These are phyloP conservation scores for Fissipunctia ypsillon DNA, from an alignment of 2,888 invertebrate species.

Conservation along the genomic window DNA sequence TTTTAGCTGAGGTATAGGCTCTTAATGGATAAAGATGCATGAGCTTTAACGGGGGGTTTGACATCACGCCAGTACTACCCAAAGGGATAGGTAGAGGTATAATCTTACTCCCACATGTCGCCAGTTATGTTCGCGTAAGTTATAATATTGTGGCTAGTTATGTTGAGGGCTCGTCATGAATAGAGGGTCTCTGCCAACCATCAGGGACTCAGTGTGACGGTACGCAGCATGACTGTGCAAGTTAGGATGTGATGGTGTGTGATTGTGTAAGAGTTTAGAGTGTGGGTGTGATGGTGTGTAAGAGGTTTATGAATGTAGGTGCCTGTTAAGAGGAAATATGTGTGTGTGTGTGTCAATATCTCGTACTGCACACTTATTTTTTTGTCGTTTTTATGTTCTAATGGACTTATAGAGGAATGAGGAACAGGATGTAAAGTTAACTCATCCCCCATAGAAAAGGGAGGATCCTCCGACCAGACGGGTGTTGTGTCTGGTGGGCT, in stretches of 20 bases:
- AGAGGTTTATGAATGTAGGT: neutral
- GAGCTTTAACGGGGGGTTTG: too few relatives aligned
- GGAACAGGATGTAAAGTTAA: too few relatives aligned
- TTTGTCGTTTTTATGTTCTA: neutral
- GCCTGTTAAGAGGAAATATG: too few relatives aligned
- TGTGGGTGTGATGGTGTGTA: neutral
- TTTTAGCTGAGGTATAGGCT: too few relatives aligned
- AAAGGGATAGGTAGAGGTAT: neutral
- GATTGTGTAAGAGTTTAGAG: neutral
- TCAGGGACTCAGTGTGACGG: neutral
- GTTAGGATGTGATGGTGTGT: neutral
- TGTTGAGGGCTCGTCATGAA: neutral
- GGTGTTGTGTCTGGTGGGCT: too few relatives aligned
- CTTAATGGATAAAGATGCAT: too few relatives aligned
- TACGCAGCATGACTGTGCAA: neutral
- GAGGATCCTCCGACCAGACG: too few relatives aligned
- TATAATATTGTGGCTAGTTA: neutral
- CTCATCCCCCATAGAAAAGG: too few relatives aligned
- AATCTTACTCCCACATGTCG: neutral
- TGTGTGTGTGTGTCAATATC: neutral
- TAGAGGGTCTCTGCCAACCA: constrained; percentile 16
- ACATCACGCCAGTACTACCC: neutral
- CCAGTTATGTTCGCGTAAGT: neutral
- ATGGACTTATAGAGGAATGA: too few relatives aligned
- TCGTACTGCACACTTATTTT: neutral